Conservation (phyloP, 1,140 invertebrate genomes). For the Apis dorsata region DNA sequence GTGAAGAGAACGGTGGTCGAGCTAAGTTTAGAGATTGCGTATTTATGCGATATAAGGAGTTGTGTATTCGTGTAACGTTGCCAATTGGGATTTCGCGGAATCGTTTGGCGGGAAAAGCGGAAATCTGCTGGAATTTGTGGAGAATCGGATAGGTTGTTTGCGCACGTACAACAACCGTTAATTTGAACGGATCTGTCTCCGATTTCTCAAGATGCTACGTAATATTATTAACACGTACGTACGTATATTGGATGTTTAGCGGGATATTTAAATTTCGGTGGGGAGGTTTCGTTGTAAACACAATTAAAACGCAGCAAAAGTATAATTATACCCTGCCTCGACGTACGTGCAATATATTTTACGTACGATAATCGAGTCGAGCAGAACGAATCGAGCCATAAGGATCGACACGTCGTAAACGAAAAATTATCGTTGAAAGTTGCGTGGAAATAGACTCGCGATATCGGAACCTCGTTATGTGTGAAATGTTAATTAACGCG, state of each 20-base stretch:
- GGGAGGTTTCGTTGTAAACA: too few relatives aligned
- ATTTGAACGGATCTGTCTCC: too few relatives aligned
- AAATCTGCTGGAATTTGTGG: too few relatives aligned
- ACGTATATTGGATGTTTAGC: too few relatives aligned
- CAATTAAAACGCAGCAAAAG: neutral
- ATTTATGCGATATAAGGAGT: slow-evolving; percentile 8
- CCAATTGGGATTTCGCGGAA: neutral
- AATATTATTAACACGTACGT: too few relatives aligned
- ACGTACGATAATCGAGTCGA: slow-evolving; percentile 4
- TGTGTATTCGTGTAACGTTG: neutral
- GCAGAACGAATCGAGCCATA: neutral
- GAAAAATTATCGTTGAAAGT: neutral
- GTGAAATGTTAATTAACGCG: too few relatives aligned
- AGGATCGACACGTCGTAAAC: neutral
- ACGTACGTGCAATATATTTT: neutral
- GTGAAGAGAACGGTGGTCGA: too few relatives aligned
- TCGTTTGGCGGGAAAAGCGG: neutral
- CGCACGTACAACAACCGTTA: too few relatives aligned
- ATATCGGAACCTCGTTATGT: too few relatives aligned
- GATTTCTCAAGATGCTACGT: too few relatives aligned
- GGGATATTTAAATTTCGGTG: too few relatives aligned
- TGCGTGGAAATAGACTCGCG: neutral
- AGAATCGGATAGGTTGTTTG: too few relatives aligned
- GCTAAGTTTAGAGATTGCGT: neutral
- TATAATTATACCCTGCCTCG: neutral